Evolutionary conservation across 2,888 invertebrate genomes (phyloP).

Genomic region (Limnephilus lunatus): DNA sequence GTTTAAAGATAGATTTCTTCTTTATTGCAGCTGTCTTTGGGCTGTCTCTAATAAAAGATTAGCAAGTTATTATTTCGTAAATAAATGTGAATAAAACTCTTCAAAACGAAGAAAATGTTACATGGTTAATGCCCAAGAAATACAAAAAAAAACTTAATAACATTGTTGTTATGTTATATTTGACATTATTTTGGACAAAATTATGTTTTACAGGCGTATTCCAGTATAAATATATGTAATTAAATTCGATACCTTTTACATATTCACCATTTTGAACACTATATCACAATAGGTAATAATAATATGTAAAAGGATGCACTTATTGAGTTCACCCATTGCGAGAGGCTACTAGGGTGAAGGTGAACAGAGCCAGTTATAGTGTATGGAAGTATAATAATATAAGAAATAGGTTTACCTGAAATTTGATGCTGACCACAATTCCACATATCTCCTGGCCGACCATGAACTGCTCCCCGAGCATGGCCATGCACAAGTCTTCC

Average conservation of each 20-base stretch:
- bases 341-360: neutral
- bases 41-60: too few relatives aligned
- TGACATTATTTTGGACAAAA: neutral
- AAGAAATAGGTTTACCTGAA: constrained; percentile 80
- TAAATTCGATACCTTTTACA: neutral
- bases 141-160: too few relatives aligned
- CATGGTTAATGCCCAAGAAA: too few relatives aligned
- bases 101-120: too few relatives aligned
- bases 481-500: constrained; percentile 99
- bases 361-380: neutral
- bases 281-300: neutral
- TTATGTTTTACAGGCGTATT: neutral
- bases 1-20: too few relatives aligned
- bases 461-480: constrained; percentile 99
- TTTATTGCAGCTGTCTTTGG: too few relatives aligned
- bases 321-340: neutral
- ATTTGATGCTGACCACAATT: constrained; percentile 95
- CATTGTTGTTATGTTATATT: neutral
- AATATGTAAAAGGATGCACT: neutral
- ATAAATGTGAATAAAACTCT: too few relatives aligned
- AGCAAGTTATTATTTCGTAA: too few relatives aligned
- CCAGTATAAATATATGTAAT: neutral
- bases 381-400: too few relatives aligned
- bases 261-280: neutral
- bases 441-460: constrained; percentile 99